Percentiles rank a stretch among this genome's conserved stretches.
Conservation (phyloP, 37 sponge, comb jelly and placozoan genomes). For the Spongilla lacustris region DNA sequence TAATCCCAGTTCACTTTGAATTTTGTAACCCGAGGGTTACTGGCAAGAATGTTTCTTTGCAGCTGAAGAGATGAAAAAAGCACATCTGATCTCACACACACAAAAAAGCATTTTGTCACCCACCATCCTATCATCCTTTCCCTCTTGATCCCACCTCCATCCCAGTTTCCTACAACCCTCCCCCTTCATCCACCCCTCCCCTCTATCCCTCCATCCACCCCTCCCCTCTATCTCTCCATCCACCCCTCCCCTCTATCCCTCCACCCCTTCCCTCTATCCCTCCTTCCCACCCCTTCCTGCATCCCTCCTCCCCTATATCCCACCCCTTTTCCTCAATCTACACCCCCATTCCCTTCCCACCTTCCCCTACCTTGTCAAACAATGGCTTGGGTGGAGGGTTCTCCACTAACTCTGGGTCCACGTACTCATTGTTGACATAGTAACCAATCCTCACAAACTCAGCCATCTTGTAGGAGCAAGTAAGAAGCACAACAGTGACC, state of each 20-base stretch:
- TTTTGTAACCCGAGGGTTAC: conserved; percentile 94
- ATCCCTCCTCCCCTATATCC: neutral
- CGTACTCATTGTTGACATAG: conserved; percentile 97
- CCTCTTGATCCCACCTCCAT: no score
- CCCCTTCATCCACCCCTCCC: no score
- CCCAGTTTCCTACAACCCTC: no score
- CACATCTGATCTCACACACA: neutral
- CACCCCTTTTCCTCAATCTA: no score
- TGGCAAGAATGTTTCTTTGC: conserved; percentile 94
- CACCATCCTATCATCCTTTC: no score
- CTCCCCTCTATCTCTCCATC: no score
- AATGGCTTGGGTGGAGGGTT: conserved; percentile 83
- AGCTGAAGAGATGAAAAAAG: conserved; percentile 39
- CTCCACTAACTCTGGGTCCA: conserved; percentile 82
- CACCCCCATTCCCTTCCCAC: no score
- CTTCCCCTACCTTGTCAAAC: conserved; percentile 81
- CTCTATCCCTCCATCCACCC: no score
- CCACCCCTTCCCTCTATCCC: neutral
- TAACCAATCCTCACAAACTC: conserved; percentile 98
- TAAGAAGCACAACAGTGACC: conserved; percentile 95
- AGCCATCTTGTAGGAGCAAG: conserved; percentile 81
- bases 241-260: neutral
- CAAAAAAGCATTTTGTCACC: no score
- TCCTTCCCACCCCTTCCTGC: neutral
- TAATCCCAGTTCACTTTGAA: conserved; percentile 98